Base-by-base conservation (phyloP, 2,113 vertebrate genomes). In the Clupea harengus region DNA sequence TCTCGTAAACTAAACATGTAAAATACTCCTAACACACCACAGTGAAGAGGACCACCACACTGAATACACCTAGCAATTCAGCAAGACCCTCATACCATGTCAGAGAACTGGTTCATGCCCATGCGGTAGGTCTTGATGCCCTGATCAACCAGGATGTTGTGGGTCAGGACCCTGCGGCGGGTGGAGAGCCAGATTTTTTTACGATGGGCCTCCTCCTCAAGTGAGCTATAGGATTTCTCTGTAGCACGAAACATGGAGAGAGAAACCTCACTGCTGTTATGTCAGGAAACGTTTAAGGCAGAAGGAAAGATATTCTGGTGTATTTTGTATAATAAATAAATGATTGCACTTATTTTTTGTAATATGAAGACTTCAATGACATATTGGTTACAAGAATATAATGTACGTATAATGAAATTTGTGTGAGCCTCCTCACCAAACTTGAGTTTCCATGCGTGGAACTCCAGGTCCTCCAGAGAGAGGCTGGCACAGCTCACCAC, bases 391-490 rank as follows among this genome's bases (percentile, higher is more conserved):
- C 39, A 39, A 39, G 39, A 39, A 39, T 1, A 39, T n/a, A n/a
- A n/a, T n/a, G n/a, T n/a, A n/a, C n/a, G n/a, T 39, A 39, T 2
- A 39, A 39, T 39, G 39, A 39, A 39, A 39, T 39, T 39, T 1
- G 1, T 39, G 2, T 39, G 39, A 39, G 39, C 82, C 17, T 8
- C n/a, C 93, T 94, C 87, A 96, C 95, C 95, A 89, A 93, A 95
- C 84, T 94, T 94, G 3, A 95, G 89, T 87, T 95, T 95, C 95
- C 95, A 96, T 39, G 92, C 92, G 0, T 94, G 92, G 87, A 95
- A 96, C 92, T 96, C 95, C 87, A 95, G 90, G 81, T 95, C 95
- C 78, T 95, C 95, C 89, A 95, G 87, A 44, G 93, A 93, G 39
- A 95, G 0, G 3, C 87, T 94, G 81, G 90, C 92, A 72, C 92